Evolutionary conservation across 2,888 invertebrate genomes (phyloP), one percentile per base, ranked within the genome.

Genomic region (Leptopilina myrica): DNA sequence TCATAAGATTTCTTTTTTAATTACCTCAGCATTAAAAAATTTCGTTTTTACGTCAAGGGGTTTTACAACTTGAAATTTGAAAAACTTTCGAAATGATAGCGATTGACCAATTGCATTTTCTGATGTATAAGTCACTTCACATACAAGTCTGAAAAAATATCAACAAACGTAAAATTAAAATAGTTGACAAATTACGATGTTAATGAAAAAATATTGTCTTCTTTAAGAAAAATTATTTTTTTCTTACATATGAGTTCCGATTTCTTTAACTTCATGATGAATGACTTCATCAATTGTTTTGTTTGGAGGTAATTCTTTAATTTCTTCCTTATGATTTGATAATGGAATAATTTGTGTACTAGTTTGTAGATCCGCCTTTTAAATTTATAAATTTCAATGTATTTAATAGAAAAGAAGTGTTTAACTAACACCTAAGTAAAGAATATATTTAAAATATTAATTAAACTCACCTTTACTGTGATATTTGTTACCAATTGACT

Each of bases 181-280:
- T 46, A 11, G 9, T 65, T 64, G n/a, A 56, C 14, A 46, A 67
- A 4, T 33, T 33, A 5, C 33, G 33, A 33, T 33, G 33, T 33
- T 33, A 33, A 33, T 33, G 33, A 33, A 33, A 33, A 33, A 20
- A 20, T 20, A 20, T 1, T 20, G 20, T 20, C 20, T 43, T 66
- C 69, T 73, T 40, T 64, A 62, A 73, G 43, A 69, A 79, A 5
- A 77, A 76, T 78, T 46, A 64, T 65, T 56, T 76, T n/a, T 80
- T 81, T 89, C 94, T 92, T 93, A 97, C 97, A 99, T 98, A 90
- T 99, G 99, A 67, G 98, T 97, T 64, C 99, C 99, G 85, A 98
- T 95, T 93, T 99, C 99, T 92, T 99, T 99, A n/a, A 99, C 98
- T 94, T 99, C 99, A 93, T 99, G 98, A 89, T 98, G 97, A 89